Conservation (phyloP, 2,888 invertebrate species). For the Pomacea canaliculata region DNA sequence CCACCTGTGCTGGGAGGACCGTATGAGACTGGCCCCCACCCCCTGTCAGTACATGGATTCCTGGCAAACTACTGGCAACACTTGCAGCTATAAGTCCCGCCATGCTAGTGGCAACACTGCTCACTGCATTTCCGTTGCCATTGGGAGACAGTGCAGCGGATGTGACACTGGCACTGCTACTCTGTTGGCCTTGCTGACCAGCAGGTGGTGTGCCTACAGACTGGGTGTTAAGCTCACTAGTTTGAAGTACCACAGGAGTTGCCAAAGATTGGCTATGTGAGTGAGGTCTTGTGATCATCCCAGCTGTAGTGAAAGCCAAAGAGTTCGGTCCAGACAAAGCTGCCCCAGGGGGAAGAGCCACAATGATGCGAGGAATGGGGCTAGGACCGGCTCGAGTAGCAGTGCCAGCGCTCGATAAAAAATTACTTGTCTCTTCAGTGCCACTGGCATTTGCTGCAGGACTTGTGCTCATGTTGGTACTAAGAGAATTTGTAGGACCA, state of each 20-base stretch:
- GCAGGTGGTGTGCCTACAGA: slow-evolving; percentile 28
- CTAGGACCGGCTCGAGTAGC: slow-evolving; percentile 55
- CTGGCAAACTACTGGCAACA: slow-evolving; percentile 8
- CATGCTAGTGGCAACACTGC: not conserved
- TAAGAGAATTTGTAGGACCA: not conserved
- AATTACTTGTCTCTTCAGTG: slow-evolving; percentile 36
- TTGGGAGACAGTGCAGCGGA: slow-evolving; percentile 9
- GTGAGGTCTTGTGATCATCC: too few relatives aligned
- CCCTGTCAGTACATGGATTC: slow-evolving; percentile 17
- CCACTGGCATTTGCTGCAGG: slow-evolving; percentile 3
- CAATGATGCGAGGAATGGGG: slow-evolving; percentile 34
- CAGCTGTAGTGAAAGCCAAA: too few relatives aligned
- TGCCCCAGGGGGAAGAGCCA: too few relatives aligned
- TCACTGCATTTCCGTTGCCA: not conserved
- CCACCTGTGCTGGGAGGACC: not conserved
- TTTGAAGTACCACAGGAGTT: slow-evolving; percentile 17
- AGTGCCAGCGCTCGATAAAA: slow-evolving; percentile 62
- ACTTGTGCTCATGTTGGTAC: not conserved
- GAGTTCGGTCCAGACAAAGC: too few relatives aligned
- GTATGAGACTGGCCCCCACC: not conserved
- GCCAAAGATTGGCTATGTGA: not conserved
- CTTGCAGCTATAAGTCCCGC: slow-evolving; percentile 13
- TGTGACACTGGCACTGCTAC: slow-evolving; percentile 22
- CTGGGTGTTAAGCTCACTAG: slow-evolving; percentile 34
- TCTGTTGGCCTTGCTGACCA: slow-evolving; percentile 17